Conservation (phyloP, 1,140 invertebrate species). For the Philaenus spumarius region DNA sequence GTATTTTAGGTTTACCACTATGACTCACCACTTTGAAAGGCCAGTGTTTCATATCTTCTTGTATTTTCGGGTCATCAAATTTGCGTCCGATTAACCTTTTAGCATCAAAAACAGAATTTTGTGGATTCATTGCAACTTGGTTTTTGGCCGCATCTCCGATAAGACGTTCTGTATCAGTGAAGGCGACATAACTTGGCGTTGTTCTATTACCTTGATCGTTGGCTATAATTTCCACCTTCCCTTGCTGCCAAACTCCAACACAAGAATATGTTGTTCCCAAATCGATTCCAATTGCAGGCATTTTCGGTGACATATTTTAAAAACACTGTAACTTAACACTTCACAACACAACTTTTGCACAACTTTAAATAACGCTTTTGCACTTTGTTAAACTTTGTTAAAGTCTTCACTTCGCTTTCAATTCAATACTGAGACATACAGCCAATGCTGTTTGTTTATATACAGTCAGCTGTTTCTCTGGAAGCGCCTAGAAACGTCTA, state of each 20-base stretch:
- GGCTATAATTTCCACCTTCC: slow-evolving; percentile 88
- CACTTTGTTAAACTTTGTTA: neutral
- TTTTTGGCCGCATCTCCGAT: slow-evolving; percentile 65
- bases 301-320: slow-evolving; percentile 33
- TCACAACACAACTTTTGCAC: neutral
- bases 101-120: slow-evolving; percentile 79
- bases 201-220: slow-evolving; percentile 93
- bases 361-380: neutral
- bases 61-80: slow-evolving; percentile 58
- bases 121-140: slow-evolving; percentile 75
- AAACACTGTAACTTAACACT: neutral
- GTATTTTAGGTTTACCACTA: slow-evolving; percentile 63
- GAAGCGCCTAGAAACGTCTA: neutral
- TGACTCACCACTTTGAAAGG: slow-evolving; percentile 56
- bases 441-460: neutral
- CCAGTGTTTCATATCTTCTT: slow-evolving; percentile 65
- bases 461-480: neutral
- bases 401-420: neutral
- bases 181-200: slow-evolving; percentile 84
- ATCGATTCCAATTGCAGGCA: slow-evolving; percentile 66
- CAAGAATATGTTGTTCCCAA: slow-evolving; percentile 75
- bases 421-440: neutral
- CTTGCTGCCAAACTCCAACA: slow-evolving; percentile 75
- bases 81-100: slow-evolving; percentile 56
- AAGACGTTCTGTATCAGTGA: slow-evolving; percentile 71